Base-by-base conservation (phyloP, 2,113 vertebrate species). In the Microcebus griseorufus region DNA sequence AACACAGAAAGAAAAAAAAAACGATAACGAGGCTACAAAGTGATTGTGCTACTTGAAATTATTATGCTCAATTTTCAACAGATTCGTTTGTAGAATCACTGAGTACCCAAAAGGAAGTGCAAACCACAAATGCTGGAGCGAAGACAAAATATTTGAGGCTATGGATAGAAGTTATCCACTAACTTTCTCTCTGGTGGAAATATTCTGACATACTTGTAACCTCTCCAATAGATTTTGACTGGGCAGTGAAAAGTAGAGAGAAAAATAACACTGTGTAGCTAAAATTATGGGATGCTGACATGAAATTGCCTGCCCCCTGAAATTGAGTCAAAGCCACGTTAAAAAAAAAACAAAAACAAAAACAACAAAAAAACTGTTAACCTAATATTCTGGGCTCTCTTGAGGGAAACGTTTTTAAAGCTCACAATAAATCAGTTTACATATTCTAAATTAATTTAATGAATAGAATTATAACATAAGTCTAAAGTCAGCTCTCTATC, bases 401-500 rank as follows among this genome's bases (percentile, higher is more conserved):
- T 81, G 76, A 95, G 64, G 91, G 65, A 97, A 91, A 93, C 53
- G 39, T 88, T 85, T 97, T 87, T 92, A 73, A 94, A 93, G 60
- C n/a, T 87, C 76, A 83, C 53, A 94, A 39, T 86, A 98, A 97
- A 98, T 96, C 83, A 76, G 69, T 95, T 95, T 96, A 90, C 64
- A 97, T 16, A 95, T 95, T 97, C 39, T 97, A 95, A 96, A 58
- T 97, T 86, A 96, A 94, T 64, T 79, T 93, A 83, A 83, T 90
- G 42, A 96, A 90, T 34, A 90, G 9, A 97, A 97, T 98, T 98
- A 96, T 95, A 69, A 95, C 97, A 85, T 58, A 97, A 92, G 88
- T 75, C 84, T 88, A 32, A 98, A 93, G 91, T 97, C 95, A 98
- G 64, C 83, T 97, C n/a, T 95, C 42, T 81, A 51, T 51, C 69